These are phyloP conservation scores for Jacana jacana DNA, from an alignment of 2,113 vertebrate species.

Conservation along the genomic window DNA sequence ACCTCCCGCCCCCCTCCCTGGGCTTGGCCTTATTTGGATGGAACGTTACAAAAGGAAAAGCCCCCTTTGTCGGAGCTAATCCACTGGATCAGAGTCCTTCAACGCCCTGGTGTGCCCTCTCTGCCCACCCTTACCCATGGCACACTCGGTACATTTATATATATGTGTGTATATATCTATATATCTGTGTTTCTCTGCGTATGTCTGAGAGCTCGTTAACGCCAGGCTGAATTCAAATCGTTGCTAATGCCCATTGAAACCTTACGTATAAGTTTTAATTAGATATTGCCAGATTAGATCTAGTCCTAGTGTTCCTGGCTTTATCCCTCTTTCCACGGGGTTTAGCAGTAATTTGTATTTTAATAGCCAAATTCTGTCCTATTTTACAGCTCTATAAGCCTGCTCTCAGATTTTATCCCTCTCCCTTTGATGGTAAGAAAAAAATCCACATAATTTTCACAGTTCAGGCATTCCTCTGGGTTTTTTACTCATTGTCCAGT, in stretches of 20 bases:
- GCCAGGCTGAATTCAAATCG: not conserved
- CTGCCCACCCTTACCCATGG: not conserved
- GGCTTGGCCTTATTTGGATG: not conserved
- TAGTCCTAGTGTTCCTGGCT: not conserved
- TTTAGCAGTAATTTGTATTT: constrained; percentile 5
- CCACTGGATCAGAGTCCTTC: constrained; percentile 14
- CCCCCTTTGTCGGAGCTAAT: constrained; percentile 14
- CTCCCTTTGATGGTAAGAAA: not conserved
- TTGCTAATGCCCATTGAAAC: not conserved
- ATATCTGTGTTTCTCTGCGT: not conserved
- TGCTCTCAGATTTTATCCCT: not conserved
- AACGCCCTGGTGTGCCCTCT: not conserved
- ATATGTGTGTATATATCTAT: too few relatives aligned
- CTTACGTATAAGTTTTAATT: not conserved
- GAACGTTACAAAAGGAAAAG: not conserved
- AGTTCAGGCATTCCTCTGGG: not conserved
- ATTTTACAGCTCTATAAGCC: not conserved
- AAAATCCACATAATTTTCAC: not conserved
- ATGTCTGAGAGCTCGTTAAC: not conserved
- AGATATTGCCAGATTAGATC: not conserved
- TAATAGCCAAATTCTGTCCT: not conserved
- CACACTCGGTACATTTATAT: not conserved
- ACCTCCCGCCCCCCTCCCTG: fast-evolving
- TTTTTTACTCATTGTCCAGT: not conserved
- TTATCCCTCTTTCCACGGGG: not conserved